Percentiles rank a stretch among this genome's conserved stretches.
phyloP scores from a whole-genome alignment of 2,797 vertebrate genomes.

The Rhynchotus rufescens region DNA sequence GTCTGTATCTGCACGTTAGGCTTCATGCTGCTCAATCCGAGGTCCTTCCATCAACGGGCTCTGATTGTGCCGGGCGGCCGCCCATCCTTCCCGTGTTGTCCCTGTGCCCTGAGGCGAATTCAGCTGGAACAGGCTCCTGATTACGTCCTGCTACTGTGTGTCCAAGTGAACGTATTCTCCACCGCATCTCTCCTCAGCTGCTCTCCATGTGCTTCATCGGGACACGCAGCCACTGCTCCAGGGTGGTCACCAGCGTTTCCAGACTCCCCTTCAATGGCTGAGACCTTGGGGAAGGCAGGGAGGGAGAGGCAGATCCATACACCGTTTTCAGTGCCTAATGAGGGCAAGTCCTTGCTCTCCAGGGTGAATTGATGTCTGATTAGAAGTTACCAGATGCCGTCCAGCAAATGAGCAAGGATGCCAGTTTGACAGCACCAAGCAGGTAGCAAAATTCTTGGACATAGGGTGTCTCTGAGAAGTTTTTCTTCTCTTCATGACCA shows the following conservation, averaged over 20 bases:
- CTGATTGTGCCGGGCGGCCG: neutral
- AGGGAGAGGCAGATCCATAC: neutral
- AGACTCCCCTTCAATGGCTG: neutral
- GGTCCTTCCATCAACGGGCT: neutral
- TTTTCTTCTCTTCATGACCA: neutral
- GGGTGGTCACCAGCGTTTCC: neutral
- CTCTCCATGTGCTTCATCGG: neutral
- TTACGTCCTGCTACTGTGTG: neutral
- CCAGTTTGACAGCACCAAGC: conserved; percentile 27
- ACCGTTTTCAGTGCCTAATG: conserved; percentile 14
- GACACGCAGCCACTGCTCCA: neutral
- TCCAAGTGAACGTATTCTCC: neutral
- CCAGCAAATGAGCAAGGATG: neutral
- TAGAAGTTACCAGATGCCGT: conserved; percentile 28
- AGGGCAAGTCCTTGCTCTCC: neutral
- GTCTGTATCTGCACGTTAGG: neutral
- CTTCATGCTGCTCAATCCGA: neutral
- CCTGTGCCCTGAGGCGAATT: neutral
- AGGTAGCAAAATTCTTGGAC: conserved; percentile 18
- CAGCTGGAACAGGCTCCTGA: neutral
- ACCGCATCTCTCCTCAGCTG: neutral
- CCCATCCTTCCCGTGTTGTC: neutral
- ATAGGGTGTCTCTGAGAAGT: neutral
- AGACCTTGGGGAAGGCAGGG: neutral
- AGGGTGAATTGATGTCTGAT: conserved; percentile 26